These are phyloP conservation scores for Labia minor DNA, from an alignment of 2,888 invertebrate genomes.

Conservation along the genomic window DNA sequence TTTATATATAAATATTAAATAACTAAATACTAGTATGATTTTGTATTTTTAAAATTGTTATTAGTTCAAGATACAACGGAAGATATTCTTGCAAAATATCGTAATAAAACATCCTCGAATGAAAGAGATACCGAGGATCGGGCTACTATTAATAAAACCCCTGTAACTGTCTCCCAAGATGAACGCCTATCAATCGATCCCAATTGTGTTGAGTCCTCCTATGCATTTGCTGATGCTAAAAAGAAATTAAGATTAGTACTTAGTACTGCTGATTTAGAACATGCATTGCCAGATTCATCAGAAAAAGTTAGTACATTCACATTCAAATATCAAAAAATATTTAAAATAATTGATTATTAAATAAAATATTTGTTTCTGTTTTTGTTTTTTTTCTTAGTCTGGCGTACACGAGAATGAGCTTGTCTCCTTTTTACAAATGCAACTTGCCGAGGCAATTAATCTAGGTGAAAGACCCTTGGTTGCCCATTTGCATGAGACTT, in stretches of 20 bases:
- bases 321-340: background rate
- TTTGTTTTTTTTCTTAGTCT: conserved; percentile 19
- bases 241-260: conserved; percentile 82
- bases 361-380: conserved; percentile 19
- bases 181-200: conserved; percentile 43
- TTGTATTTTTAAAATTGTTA: no score
- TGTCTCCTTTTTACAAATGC: conserved; percentile 57
- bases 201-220: conserved; percentile 44
- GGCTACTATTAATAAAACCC: conserved; percentile 29
- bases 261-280: conserved; percentile 73
- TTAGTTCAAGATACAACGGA: conserved; percentile 61
- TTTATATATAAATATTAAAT: no score
- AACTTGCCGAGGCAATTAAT: conserved; percentile 72
- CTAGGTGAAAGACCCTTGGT: conserved; percentile 64
- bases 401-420: conserved; percentile 38
- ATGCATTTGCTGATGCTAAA: conserved; percentile 52
- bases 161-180: conserved; percentile 33
- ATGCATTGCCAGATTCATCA: conserved; percentile 36
- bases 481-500: conserved; percentile 71
- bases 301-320: conserved; percentile 29
- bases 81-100: conserved; percentile 90
- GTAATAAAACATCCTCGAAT: conserved; percentile 53
- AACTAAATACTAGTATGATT: no score
- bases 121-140: conserved; percentile 39
- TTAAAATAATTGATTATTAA: background rate